Evolutionary conservation across 2,797 vertebrate genomes (phyloP), one percentile per base, ranked within the genome.

Genomic region (Hozukius guyotensis): DNA sequence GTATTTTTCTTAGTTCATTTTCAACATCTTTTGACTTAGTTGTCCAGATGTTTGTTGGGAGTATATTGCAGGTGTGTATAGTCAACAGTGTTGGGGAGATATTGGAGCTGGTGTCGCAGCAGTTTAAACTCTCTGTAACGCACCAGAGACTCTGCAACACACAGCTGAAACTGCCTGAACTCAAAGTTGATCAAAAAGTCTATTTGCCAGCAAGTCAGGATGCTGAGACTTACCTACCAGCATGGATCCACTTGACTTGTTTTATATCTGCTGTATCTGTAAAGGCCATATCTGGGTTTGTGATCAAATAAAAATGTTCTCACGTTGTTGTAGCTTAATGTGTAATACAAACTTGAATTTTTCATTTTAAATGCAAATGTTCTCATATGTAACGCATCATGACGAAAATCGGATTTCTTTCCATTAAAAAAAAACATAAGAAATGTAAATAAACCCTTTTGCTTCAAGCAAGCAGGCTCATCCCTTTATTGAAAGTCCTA

Each of bases 151-250:
- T 46, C 14, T 46, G 42, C 18, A 49, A 49, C 18, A 49, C 38
- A 34, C 62, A 34, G 63, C 59, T 67, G 18, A 75, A 60, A 46
- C 24, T 53, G 16, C 36, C 22, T 25, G 8, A 46, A 34, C 13
- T 78, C 72, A 68, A 75, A 71, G 74, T 52, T 78, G 63, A 84
- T 86, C 75, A 85, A 86, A 82, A 63, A 36, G 46, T 20, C 34
- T 52, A 62, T 81, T 82, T 71, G 16, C 34, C 49, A 52, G n/a
- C 20, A 36, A 70, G 56, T 72, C 55, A 13, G 46, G 31, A 80
- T 65, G 12, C 57, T 31, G 34, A 66, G 61, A 72, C 56, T 36
- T 24, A 56, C 73, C 66, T 13, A n/a, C 6, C 20, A 76, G 67
- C 84, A 80, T 38, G 34, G 56, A 12, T 73, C 29, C n/a, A 61